Evolutionary conservation across 2,888 invertebrate genomes (phyloP), one percentile per base, ranked within the genome.

Genomic region (Rhopalosiphum nymphaeae): DNA sequence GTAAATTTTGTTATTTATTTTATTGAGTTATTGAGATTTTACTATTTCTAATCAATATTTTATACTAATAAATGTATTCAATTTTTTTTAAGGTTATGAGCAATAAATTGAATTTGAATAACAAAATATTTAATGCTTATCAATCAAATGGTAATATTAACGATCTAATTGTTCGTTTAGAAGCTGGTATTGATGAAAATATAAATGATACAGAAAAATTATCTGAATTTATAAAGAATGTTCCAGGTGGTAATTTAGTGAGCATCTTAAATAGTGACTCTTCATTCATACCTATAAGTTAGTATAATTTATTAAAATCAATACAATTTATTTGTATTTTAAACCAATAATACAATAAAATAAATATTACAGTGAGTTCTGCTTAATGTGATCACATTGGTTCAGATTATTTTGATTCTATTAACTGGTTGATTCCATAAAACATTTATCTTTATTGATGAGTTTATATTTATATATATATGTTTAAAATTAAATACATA

Each of bases 271-370:
- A 61, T 21, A 42, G 13, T 29, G 86, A 94, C 25, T n/a, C 91
- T 44, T 84, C 94, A 9, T 9, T 86, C 3, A 29, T 94, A 42
- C 42, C 90, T 25, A 85, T 7, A n/a, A 86, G 94, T 94, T 53
- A 91, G 94, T 94, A 85, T 85, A n/a, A 44, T 89, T 57, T 44
- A 89, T 36, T 89, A 46, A 78, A 16, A 78, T 36, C 78, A 36
- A 78, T 86, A 46, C 36, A 67, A 4, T 78, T 86, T 49, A 46
- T 46, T 5, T 11, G 46, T 86, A 46, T 86, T 13, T 96, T 36
- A 96, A 97, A 94, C 95, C 97, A 88, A 96, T 96, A 61, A 96
- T 96, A 87, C 95, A 96, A 26, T 4, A 84, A 44, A 42, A 67
- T 91, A 78, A 78, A 44, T 26, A 26, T 85, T 11, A n/a, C n/a